Percentiles rank a stretch among this genome's conserved stretches.
These are phyloP conservation scores for Eristalinus sepulchralis DNA, from an alignment of 2,888 invertebrate genomes.

Conservation along the genomic window DNA sequence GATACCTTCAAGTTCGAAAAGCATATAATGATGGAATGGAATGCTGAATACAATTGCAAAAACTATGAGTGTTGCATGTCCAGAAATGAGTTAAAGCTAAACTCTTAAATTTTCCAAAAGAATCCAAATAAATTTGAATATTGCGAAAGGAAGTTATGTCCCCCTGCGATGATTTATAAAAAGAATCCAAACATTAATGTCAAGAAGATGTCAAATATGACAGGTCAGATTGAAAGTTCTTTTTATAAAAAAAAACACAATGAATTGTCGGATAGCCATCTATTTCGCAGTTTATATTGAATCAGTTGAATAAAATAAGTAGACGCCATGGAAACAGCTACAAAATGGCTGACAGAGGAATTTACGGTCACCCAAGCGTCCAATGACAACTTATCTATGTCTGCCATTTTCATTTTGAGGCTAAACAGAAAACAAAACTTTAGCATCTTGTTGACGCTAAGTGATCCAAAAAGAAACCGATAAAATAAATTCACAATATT, in stretches of 20 bases:
- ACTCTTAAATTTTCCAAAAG: too few species aligned
- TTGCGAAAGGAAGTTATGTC: background rate
- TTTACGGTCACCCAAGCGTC: background rate
- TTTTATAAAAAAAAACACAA: background rate
- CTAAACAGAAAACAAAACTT: background rate
- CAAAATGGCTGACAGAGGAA: background rate
- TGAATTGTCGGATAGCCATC: background rate
- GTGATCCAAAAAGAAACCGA: conserved; percentile 10
- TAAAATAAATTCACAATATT: conserved; percentile 32
- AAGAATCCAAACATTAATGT: background rate
- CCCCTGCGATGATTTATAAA: background rate
- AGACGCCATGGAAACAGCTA: background rate
- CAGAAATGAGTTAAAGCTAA: too few species aligned
- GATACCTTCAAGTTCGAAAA: too few species aligned
- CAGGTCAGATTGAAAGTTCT: background rate
- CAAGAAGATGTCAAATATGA: background rate
- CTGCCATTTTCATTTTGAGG: background rate
- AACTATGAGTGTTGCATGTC: too few species aligned
- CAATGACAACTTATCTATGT: background rate
- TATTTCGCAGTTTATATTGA: background rate
- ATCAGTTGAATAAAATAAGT: background rate
- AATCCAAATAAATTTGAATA: background rate
- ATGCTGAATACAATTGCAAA: too few species aligned
- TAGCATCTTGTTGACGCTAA: conserved; percentile 26
- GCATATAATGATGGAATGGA: too few species aligned